These are phyloP conservation scores for Whitmania pigra DNA, from an alignment of 1,140 invertebrate genomes.

Conservation along the genomic window DNA sequence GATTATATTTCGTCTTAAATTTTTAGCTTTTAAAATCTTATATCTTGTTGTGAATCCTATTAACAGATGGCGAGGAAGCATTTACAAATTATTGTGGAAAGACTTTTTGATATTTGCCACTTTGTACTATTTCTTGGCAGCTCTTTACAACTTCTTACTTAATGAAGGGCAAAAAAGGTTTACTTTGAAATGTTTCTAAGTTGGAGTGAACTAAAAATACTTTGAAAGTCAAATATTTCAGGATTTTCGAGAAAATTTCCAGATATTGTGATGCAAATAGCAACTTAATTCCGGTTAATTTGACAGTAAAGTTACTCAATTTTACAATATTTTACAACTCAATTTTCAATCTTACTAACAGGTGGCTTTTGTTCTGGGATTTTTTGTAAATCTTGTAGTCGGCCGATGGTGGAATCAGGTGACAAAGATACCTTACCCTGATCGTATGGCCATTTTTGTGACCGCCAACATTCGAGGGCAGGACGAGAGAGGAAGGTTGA, in stretches of 20 bases:
- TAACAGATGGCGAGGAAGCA: constrained; percentile 67
- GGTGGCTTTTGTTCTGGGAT: constrained; percentile 65
- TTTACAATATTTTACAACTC: too few species aligned
- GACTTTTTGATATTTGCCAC: constrained; percentile 75
- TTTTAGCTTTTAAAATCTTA: not conserved
- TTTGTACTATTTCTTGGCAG: constrained; percentile 64
- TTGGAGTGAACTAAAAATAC: too few species aligned
- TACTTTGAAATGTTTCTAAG: constrained; percentile 25
- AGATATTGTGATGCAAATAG: too few species aligned
- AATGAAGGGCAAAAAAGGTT: constrained; percentile 55
- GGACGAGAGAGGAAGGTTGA: constrained; percentile 72
- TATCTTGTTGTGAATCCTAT: not conserved
- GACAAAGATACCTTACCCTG: constrained; percentile 63
- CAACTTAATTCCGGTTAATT: too few species aligned
- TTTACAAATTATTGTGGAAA: constrained; percentile 89
- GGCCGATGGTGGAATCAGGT: constrained; percentile 50
- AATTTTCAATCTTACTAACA: constrained; percentile 10
- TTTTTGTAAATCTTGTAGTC: constrained; percentile 85
- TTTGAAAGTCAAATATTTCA: too few species aligned
- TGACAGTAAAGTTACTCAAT: too few species aligned
- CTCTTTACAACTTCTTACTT: constrained; percentile 40
- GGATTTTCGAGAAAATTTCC: too few species aligned
- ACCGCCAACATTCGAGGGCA: constrained; percentile 69
- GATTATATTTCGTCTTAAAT: too few species aligned
- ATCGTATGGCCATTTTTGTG: constrained; percentile 72